Percentiles rank a stretch among this genome's conserved stretches.
These are phyloP conservation scores for Zaprionus vittiger DNA, from an alignment of 1,140 invertebrate species.

Conservation along the genomic window DNA sequence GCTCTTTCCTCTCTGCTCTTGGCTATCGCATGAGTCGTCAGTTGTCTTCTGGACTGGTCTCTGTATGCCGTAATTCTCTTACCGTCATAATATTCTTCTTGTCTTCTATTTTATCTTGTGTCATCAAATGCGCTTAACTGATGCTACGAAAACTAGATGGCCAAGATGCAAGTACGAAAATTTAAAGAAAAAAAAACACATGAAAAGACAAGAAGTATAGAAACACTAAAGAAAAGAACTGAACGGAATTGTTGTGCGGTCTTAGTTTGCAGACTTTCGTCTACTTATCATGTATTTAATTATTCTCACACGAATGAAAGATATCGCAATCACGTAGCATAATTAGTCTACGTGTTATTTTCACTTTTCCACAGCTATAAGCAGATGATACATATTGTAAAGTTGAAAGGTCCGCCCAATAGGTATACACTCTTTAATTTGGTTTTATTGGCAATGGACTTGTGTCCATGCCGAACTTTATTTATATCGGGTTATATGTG, in stretches of 20 bases:
- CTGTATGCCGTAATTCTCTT: slow-evolving; percentile 36
- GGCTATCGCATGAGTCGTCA: too few species aligned
- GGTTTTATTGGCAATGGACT: too few species aligned
- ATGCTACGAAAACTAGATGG: slow-evolving; percentile 32
- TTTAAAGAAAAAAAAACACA: slow-evolving; percentile 61
- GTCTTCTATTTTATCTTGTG: slow-evolving; percentile 18
- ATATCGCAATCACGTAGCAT: slow-evolving; percentile 17
- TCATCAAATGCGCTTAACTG: slow-evolving; percentile 65
- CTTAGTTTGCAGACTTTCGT: not conserved
- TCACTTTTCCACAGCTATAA: slow-evolving; percentile 10
- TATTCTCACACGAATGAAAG: not conserved
- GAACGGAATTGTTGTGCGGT: too few species aligned
- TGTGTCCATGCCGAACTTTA: too few species aligned
- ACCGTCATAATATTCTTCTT: slow-evolving; percentile 37
- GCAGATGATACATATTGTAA: slow-evolving; percentile 8
- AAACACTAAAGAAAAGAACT: slow-evolving; percentile 25
- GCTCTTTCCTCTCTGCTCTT: too few species aligned
- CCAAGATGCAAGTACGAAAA: slow-evolving; percentile 39
- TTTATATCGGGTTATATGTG: too few species aligned
- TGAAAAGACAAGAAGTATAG: slow-evolving; percentile 37
- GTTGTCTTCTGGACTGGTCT: slow-evolving; percentile 15
- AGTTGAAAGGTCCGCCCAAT: too few species aligned
- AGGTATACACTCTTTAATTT: too few species aligned
- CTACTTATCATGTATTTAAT: slow-evolving; percentile 18
- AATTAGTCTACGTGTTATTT: slow-evolving; percentile 35